Conservation (phyloP, 2,113 vertebrate species). For the Pachypanchax playfairii region DNA sequence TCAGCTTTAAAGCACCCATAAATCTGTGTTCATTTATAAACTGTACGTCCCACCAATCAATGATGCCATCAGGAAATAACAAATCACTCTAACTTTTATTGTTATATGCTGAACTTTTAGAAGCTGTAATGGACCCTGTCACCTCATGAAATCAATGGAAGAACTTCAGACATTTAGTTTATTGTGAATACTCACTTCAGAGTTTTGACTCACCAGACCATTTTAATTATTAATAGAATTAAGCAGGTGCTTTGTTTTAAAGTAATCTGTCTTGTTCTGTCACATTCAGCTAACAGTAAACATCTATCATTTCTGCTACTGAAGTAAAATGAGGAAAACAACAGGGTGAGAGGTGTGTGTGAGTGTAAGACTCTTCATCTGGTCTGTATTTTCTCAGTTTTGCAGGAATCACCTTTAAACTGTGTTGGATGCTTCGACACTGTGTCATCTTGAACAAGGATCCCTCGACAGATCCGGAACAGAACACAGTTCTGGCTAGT, state of each 20-base stretch:
- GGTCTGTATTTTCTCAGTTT: slow-evolving; percentile 27
- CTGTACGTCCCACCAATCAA: neutral
- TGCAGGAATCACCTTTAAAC: slow-evolving; percentile 9
- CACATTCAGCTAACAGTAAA: neutral
- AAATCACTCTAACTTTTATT: neutral
- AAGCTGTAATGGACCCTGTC: slow-evolving; percentile 9
- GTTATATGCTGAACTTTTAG: neutral
- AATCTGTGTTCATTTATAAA: slow-evolving; percentile 7
- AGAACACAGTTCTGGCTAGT: neutral
- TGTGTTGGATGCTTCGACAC: slow-evolving; percentile 1
- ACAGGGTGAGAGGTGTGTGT: slow-evolving; percentile 13
- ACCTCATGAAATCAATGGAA: slow-evolving; percentile 7
- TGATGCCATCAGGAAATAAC: neutral
- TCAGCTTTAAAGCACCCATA: neutral
- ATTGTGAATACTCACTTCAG: slow-evolving; percentile 1
- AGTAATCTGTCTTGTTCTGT: slow-evolving; percentile 16
- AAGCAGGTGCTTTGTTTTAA: slow-evolving; percentile 30
- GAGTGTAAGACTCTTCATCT: slow-evolving; percentile 1
- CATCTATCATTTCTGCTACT: slow-evolving; percentile 38
- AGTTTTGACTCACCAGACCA: neutral
- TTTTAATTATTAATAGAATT: slow-evolving; percentile 17
- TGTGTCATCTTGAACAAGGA: slow-evolving; percentile 6
- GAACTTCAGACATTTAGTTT: neutral
- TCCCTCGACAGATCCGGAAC: neutral
- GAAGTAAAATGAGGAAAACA: slow-evolving; percentile 29